Conservation (phyloP, 92 coral and sea anemone genomes). For the Diadumene lineata region DNA sequence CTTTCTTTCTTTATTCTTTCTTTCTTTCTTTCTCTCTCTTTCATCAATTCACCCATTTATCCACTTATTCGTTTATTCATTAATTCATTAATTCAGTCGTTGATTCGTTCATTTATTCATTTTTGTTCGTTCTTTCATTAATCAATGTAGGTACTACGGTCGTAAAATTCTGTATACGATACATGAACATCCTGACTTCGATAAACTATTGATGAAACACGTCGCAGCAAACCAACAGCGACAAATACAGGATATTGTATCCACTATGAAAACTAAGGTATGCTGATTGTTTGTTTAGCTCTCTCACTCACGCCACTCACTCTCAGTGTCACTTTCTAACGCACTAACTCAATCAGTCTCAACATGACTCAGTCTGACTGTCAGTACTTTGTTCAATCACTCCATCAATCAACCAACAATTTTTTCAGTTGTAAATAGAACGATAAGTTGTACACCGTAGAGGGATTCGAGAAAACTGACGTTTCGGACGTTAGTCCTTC, state of each 20-base stretch:
- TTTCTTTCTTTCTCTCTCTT: too few species aligned
- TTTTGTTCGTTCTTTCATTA: background rate
- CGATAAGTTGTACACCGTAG: too few species aligned
- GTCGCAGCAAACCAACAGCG: slow-evolving; percentile 77
- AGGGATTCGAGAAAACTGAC: too few species aligned
- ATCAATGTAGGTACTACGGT: slow-evolving; percentile 74
- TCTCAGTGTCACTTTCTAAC: too few species aligned
- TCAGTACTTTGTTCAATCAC: too few species aligned
- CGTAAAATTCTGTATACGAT: slow-evolving; percentile 82
- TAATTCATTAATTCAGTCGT: background rate
- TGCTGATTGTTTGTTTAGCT: background rate
- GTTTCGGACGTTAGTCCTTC: too few species aligned
- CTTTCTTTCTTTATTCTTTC: background rate
- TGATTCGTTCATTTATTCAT: background rate
- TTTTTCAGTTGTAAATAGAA: too few species aligned
- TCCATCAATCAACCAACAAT: background rate
- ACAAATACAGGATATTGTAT: slow-evolving; percentile 80
- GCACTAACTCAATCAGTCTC: too few species aligned
- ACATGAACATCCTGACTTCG: slow-evolving; percentile 90
- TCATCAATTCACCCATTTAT: background rate
- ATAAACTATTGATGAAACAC: slow-evolving; percentile 74
- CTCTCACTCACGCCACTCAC: background rate
- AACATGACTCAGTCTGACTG: too few species aligned
- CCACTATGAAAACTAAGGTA: slow-evolving; percentile 83
- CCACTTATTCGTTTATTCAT: too few species aligned